Base-by-base conservation (phyloP, 2,888 invertebrate species). In the Hanleya hanleyi region DNA sequence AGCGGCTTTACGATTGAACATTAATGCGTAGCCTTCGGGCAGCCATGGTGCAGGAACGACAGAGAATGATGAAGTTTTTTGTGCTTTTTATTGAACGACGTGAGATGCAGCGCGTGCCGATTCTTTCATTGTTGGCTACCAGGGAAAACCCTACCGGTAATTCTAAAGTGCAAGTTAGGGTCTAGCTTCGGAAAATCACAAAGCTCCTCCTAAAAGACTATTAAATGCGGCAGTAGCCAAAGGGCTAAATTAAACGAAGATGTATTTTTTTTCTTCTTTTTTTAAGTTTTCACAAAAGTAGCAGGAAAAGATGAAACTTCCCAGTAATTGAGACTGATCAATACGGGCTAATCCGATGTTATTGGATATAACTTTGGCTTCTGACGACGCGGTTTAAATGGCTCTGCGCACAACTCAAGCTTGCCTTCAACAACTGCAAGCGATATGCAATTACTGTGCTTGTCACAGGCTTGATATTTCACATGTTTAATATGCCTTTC, bases 1-100 rank as follows among this genome's bases (percentile, higher is more conserved):
- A 57, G 29, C 57, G 29, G 57, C 29, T 57, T 57, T 57, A 57
- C 57, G 57, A 57, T 57, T 57, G 57, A 9, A 57, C 57, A 57
- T 57, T 57, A 57, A 57, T 57, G 57, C 26, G 12, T n/a, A 57
- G 57, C 57, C 57, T 15, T 29, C 9, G 7, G 57, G 57, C 57
- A 22, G 32, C 3, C 57, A 29, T 4, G 29, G 26, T 57, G 26
- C n/a, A n/a, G n/a, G n/a, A n/a, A n/a, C n/a, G n/a, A n/a, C 26
- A 22, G 57, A 57, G 57, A 29, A 26, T 32, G 1, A 22, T 2
- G 47, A 22, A 47, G n/a, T 47, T 22, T 47, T 47, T 47, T 47
- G 47, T 47, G n/a, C 47, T 29, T 32, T 57, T 57, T 57, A 57
- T 57, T 57, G 32, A 29, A 26, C 57, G 57, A 18, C 29, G 29